These are phyloP conservation scores for Eudemis profundana DNA, from an alignment of 2,888 invertebrate species.

Conservation along the genomic window DNA sequence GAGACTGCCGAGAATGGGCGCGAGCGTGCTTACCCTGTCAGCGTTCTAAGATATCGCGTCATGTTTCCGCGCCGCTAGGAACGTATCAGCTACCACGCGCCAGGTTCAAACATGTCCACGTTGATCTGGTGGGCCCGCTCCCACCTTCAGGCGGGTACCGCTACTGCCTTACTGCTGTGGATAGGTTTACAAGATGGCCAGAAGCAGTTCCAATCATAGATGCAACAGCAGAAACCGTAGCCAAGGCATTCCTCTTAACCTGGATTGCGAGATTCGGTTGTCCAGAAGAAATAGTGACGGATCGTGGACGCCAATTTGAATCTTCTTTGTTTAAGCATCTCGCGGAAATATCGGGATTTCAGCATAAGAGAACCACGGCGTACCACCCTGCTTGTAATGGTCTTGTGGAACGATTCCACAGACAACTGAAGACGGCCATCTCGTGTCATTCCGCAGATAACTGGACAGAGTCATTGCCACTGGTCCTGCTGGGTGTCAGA, in stretches of 20 bases:
- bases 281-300: constrained; percentile 54
- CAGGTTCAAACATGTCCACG: constrained; percentile 23
- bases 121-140: constrained; percentile 25
- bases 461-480: too few species aligned
- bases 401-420: constrained; percentile 52
- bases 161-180: too few species aligned
- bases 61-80: neutral
- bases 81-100: neutral
- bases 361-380: constrained; percentile 47
- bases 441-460: constrained; percentile 45
- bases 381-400: constrained; percentile 51
- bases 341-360: too few species aligned
- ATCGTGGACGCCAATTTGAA: constrained; percentile 56
- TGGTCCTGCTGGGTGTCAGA: constrained; percentile 42
- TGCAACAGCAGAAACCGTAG: constrained; percentile 59
- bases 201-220: constrained; percentile 56
- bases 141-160: constrained; percentile 1
- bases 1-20: constrained; percentile 6
- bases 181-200: constrained; percentile 59
- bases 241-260: constrained; percentile 51
- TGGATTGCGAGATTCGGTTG: constrained; percentile 71
- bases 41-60: neutral
- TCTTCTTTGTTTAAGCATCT: constrained; percentile 47
- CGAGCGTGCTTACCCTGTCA: constrained; percentile 6
- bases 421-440: constrained; percentile 62